phyloP scores from a whole-genome alignment of 2,888 invertebrate species.

The Isoperla grammatica region DNA sequence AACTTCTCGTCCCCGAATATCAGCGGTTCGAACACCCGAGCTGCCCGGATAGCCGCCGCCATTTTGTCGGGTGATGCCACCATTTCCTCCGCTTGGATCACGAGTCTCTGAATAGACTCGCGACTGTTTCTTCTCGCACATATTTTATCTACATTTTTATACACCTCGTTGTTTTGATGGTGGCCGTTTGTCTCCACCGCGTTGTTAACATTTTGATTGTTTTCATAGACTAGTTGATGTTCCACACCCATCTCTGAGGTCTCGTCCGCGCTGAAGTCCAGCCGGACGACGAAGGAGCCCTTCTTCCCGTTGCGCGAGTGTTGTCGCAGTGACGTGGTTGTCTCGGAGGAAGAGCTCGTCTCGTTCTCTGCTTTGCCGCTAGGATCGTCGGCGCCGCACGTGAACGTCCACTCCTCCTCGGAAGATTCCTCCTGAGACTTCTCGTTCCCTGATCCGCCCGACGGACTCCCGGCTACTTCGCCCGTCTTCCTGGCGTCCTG shows the following conservation, averaged over 20 bases:
- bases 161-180: too few relatives aligned
- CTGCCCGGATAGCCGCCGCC: slow-evolving; percentile 44
- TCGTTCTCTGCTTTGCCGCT: not conserved
- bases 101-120: slow-evolving; percentile 65
- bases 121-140: slow-evolving; percentile 47
- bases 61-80: slow-evolving; percentile 52
- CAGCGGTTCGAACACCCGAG: slow-evolving; percentile 50
- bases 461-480: slow-evolving; percentile 40
- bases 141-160: slow-evolving; percentile 34
- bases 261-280: slow-evolving; percentile 38
- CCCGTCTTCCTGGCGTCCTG: slow-evolving; percentile 44
- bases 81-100: slow-evolving; percentile 74
- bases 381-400: slow-evolving; percentile 8
- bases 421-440: slow-evolving; percentile 47
- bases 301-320: slow-evolving; percentile 30
- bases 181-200: not conserved
- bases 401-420: slow-evolving; percentile 66
- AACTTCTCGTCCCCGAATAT: slow-evolving; percentile 48
- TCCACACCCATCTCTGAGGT: not conserved
- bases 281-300: slow-evolving; percentile 37
- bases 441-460: slow-evolving; percentile 30
- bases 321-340: slow-evolving; percentile 47
- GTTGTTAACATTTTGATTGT: slow-evolving; percentile 21
- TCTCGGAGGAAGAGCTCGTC: slow-evolving; percentile 22
- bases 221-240: slow-evolving; percentile 24